Evolutionary conservation across 2,113 vertebrate species (phyloP), one percentile per base, ranked within the genome.

Genomic region (Pelodiscus sinensis): DNA sequence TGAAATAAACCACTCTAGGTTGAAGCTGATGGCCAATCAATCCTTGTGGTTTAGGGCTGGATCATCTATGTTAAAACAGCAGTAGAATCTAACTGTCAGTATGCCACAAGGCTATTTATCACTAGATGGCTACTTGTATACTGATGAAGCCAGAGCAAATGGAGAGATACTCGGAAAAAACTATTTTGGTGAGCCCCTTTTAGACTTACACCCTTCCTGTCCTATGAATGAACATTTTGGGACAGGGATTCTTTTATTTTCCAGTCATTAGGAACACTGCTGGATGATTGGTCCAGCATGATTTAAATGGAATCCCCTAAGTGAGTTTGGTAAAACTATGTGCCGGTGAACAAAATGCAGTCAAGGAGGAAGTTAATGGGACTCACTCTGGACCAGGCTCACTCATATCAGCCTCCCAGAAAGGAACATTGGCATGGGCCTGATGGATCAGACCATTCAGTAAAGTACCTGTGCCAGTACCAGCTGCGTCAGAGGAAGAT

Each of bases 401-500:
- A 5, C 79, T 94, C 27, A 85, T 85, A 80, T n/a, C 11, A 86
- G 68, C 52, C 22, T 88, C 60, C 56, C 83, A 62, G 10, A 75
- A 80, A 87, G 50, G 82, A 91, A 87, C 8, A 3, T 19, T 31
- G 58, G 60, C 81, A n/a, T 77, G 21, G 38, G 31, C 10, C 18
- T 86, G n/a, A 77, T 55, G 65, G 68, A 57, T 8, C 31, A 85
- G 71, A 71, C 35, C 44, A 27, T 51, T 0, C 4, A 38, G 62
- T 85, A 35, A 65, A 77, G 65, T 51, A 90, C 71, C 86, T 73
- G 62, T 44, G 44, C 83, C 84, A 57, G 75, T 92, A 79, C 27
- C 44, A 95, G 84, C 94, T 91, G 35, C 71, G 85, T 93, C 38
- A 65, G 55, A 91, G 44, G 62, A 83, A 91, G 11, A 13, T 14